phyloP scores from a whole-genome alignment of 2,888 invertebrate genomes.

The Cylindroiulus punctatus region DNA sequence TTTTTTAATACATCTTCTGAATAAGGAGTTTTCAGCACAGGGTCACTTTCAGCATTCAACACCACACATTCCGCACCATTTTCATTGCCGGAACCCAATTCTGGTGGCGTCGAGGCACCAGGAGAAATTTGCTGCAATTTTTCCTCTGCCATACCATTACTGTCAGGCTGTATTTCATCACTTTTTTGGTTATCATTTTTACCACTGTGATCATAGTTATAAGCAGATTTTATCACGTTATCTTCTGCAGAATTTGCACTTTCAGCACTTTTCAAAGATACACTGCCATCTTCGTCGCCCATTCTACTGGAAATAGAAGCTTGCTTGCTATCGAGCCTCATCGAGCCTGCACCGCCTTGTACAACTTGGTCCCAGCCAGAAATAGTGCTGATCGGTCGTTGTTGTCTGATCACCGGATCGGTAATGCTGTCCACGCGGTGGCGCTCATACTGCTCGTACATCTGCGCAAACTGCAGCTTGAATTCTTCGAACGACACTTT shows the following conservation, averaged over 20 bases:
- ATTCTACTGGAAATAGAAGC: not conserved
- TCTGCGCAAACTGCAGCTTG: slow-evolving; percentile 95
- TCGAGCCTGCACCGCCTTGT: not conserved
- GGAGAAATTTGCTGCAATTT: not conserved
- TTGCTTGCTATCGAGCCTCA: not conserved
- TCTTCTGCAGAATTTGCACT: slow-evolving; percentile 64
- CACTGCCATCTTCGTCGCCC: not conserved
- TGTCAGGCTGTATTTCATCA: not conserved
- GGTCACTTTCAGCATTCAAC: not conserved
- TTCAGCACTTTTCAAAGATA: slow-evolving; percentile 63
- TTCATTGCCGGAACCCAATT: not conserved
- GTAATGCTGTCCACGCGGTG: slow-evolving; percentile 94
- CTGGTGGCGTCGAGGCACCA: not conserved
- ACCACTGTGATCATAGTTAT: not conserved
- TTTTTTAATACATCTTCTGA: not conserved
- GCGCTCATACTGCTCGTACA: slow-evolving; percentile 95
- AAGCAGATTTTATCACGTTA: slow-evolving; percentile 60
- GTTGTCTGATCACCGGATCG: slow-evolving; percentile 91
- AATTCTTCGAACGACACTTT: slow-evolving; percentile 99
- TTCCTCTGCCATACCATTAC: not conserved
- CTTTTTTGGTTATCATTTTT: not conserved
- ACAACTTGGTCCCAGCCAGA: slow-evolving; percentile 72
- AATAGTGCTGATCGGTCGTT: slow-evolving; percentile 94
- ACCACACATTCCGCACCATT: not conserved
- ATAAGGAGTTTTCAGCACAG: not conserved